Base-by-base conservation (phyloP, 1,140 invertebrate genomes). In the Drosophila punjabiensis region DNA sequence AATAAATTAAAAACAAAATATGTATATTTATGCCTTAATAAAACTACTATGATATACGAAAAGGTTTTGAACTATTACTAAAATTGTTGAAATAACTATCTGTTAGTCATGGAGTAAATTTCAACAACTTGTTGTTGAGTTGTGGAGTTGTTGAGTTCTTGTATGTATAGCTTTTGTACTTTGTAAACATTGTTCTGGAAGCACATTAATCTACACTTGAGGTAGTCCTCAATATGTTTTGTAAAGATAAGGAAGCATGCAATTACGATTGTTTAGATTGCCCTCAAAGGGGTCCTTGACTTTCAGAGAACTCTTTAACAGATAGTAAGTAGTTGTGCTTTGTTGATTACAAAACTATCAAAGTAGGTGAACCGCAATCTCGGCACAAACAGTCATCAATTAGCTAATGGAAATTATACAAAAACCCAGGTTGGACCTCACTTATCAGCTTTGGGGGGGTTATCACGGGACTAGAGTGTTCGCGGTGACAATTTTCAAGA, bases 401-500 rank as follows among this genome's bases (percentile, higher is more conserved):
- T 74, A 74, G 56, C 45, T 43, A 74, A 61, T 74, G 55, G 35
- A 11, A 61, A 73, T 13, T 35, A 61, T 32, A 61, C 16, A n/a
- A 58, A 61, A 61, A 20, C n/a, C 10, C 30, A 41, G 68, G 20
- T 71, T 30, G 68, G 11, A 20, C 16, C 18, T 16, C 13, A 2
- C 59, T 80, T 81, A 84, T 79, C 70, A 64, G 55, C 24, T 16
- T n/a, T 9, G 45, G 39, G 39, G 39, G 14, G 47, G n/a, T 66
- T 74, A 52, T 82, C 59, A 58, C 20, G 37, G 28, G 20, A 8
- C 33, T 24, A 16, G 11, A 37, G 68, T 61, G 48, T 69, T 66
- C 56, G 55, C 79, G 24, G 43, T 63, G 64, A 65, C 65, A 75
- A 43, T 50, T 14, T 32, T 81, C 68, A 71, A 89, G 81, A 71